Evolutionary conservation across 2,888 invertebrate genomes (phyloP), one percentile per base, ranked within the genome.

Genomic region (Octonoba sinensis): DNA sequence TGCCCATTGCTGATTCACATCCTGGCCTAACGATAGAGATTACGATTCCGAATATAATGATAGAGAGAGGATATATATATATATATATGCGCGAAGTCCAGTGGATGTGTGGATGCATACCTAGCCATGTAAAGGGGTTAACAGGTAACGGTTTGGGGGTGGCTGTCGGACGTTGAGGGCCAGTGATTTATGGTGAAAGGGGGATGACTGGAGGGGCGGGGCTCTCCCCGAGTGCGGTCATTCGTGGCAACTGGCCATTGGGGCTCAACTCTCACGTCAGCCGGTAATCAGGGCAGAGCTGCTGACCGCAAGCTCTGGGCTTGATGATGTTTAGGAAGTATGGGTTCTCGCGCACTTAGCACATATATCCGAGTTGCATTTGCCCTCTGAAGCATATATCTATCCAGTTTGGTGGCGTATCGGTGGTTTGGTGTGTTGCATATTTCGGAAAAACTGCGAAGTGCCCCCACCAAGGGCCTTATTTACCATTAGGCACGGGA

Each of bases 191-290:
- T 74, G 76, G 59, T 27, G 70, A 18, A 20, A 47, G 22, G 6
- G 66, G 62, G 62, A 69, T 67, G 66, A 46, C 20, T 56, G 69
- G 69, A 67, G 46, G 70, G 78, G 56, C 71, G 70, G 56, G 56
- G 65, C 74, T 57, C 59, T 69, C 74, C 74, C 71, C 49, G 72
- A 59, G 78, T 56, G 75, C 82, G 82, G 82, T 75, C 82, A 82
- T 74, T 82, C 82, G 82, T 82, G 75, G 82, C 82, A 74, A 82
- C 82, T 82, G 82, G 70, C 82, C 75, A 82, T 82, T 82, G 75
- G 70, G 74, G 69, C 56, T 75, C 59, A 65, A 60, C 74, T 74
- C 81, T 74, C 74, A 74, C 74, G 74, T 81, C 79, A 79, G 66
- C 70, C 79, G 62, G 70, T 81, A 81, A 81, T 81, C 79, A 81